These are phyloP conservation scores for Geopemphigus sp. DNA, from an alignment of 1,140 invertebrate species.

Conservation along the genomic window DNA sequence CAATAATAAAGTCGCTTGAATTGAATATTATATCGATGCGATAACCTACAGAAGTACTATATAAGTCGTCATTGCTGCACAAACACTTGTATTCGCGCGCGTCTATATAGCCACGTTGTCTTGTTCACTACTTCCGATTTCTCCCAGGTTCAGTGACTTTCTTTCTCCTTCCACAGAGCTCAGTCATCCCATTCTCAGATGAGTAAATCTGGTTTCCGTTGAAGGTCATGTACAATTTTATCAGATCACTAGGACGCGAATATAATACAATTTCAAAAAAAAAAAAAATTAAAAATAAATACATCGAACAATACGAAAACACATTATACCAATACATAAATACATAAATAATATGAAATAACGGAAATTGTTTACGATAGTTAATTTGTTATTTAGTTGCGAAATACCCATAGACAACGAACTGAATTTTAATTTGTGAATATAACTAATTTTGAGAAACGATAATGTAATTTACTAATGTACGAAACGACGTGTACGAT, in stretches of 20 bases:
- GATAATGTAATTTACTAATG: background rate
- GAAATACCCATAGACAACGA: background rate
- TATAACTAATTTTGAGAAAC: background rate
- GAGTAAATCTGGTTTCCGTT: constrained; percentile 32
- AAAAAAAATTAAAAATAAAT: constrained; percentile 3
- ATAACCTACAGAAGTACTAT: background rate
- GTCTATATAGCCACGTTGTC: background rate
- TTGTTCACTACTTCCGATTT: constrained; percentile 18
- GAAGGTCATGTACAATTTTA: constrained; percentile 32
- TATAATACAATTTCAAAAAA: constrained; percentile 5
- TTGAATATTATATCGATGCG: background rate
- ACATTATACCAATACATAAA: background rate
- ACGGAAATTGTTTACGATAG: no score
- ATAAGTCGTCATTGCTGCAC: background rate
- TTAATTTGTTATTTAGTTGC: background rate
- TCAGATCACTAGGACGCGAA: constrained; percentile 33
- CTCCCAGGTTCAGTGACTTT: constrained; percentile 44
- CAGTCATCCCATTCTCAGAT: constrained; percentile 17
- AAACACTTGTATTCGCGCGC: background rate
- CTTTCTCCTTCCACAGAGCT: constrained; percentile 3
- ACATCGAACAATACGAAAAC: background rate
- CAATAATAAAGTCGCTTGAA: constrained; percentile 6
- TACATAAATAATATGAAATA: background rate
- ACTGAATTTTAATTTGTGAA: background rate
- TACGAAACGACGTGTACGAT: no score